Conservation (phyloP, 2,113 vertebrate species). For the Rhynchopsitta pachyrhyncha region DNA sequence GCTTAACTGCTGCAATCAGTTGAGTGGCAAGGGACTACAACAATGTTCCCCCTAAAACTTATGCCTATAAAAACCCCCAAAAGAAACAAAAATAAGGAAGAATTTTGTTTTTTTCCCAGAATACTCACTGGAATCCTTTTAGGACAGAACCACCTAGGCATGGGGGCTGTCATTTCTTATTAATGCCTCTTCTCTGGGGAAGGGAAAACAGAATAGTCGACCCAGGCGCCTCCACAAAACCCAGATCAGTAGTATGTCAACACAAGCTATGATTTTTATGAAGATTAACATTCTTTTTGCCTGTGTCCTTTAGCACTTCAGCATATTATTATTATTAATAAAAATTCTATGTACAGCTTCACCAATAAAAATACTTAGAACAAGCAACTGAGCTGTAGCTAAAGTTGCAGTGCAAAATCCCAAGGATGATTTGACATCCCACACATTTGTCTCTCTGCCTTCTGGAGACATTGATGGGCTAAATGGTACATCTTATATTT, state of each 20-base stretch:
- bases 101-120: not conserved
- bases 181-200: not conserved
- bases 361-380: not conserved
- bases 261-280: not conserved
- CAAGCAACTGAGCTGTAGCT: not conserved
- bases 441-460: not conserved
- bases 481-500: not conserved
- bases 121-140: not conserved
- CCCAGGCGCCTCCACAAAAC: not conserved
- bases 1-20: conserved; percentile 3
- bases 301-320: not conserved
- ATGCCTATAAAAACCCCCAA: not conserved
- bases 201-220: not conserved
- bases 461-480: not conserved
- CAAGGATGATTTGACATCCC: not conserved
- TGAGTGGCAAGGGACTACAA: not conserved
- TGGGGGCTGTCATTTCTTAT: not conserved
- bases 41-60: not conserved
- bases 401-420: conserved; percentile 4
- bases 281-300: not conserved
- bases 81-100: not conserved
- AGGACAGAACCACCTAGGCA: not conserved
- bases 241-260: not conserved
- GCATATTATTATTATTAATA: not conserved
- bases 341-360: not conserved